phyloP scores from a whole-genome alignment of 2,888 invertebrate species.

The Drosophila setosimentum region DNA sequence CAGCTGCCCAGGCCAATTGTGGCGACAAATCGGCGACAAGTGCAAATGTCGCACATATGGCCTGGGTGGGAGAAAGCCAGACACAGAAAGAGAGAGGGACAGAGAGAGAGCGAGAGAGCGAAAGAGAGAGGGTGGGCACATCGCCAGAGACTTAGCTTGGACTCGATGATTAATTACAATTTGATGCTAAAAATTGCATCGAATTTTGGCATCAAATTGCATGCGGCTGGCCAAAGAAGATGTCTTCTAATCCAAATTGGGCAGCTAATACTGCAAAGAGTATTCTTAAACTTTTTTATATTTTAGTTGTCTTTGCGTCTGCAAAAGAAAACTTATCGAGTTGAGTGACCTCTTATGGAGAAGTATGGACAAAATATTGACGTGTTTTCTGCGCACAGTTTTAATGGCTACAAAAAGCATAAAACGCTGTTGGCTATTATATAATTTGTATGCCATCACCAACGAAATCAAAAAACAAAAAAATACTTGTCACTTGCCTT shows the following conservation, averaged over 20 bases:
- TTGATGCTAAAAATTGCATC: slow-evolving; percentile 75
- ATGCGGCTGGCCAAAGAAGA: slow-evolving; percentile 19
- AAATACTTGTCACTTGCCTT: slow-evolving; percentile 14
- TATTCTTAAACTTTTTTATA: neutral
- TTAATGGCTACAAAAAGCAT: slow-evolving; percentile 37
- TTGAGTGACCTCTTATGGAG: slow-evolving; percentile 37
- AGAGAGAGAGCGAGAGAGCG: neutral
- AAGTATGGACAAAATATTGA: neutral
- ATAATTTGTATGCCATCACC: slow-evolving; percentile 51
- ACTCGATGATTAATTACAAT: slow-evolving; percentile 72
- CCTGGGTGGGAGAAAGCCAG: neutral
- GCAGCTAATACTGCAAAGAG: slow-evolving; percentile 31
- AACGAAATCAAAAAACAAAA: slow-evolving; percentile 1
- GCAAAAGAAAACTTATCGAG: slow-evolving; percentile 15
- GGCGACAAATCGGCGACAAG: slow-evolving; percentile 76
- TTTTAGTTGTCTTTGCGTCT: slow-evolving; percentile 2
- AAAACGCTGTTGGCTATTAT: slow-evolving; percentile 52
- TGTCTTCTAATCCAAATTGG: slow-evolving; percentile 12
- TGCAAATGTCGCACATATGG: slow-evolving; percentile 69
- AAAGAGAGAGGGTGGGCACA: neutral
- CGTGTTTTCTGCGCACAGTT: slow-evolving; percentile 1
- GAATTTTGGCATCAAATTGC: slow-evolving; percentile 45
- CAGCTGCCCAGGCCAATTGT: slow-evolving; percentile 45
- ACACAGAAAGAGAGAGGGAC: neutral
- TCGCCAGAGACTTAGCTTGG: slow-evolving; percentile 36